Evolutionary conservation across 2,888 invertebrate species (phyloP).

Genomic region (Alentia gelatinosa): DNA sequence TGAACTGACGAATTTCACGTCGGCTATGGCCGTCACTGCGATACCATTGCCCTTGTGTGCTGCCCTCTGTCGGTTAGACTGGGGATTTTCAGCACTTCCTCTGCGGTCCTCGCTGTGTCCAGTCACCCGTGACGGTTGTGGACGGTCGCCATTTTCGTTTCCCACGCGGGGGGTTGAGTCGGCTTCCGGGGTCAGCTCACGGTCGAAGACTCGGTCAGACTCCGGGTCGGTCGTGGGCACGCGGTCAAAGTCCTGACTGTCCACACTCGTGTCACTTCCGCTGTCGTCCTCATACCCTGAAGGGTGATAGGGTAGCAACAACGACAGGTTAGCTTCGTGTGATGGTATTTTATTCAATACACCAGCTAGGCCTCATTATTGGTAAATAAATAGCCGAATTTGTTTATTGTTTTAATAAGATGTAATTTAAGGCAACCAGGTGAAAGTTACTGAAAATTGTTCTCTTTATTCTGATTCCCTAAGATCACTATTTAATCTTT

Average conservation of each 20-base stretch:
- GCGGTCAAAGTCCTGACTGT: slow-evolving; percentile 53
- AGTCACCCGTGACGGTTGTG: background rate
- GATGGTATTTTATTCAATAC: background rate
- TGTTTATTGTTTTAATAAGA: background rate
- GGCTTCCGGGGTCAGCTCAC: slow-evolving; percentile 40
- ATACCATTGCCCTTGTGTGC: background rate
- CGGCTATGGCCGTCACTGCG: background rate
- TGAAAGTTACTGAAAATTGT: background rate
- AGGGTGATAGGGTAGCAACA: no score
- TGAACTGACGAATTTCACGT: background rate
- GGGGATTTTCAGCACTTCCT: background rate
- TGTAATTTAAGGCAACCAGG: background rate
- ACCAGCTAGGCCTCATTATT: no score
- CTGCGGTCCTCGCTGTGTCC: no score
- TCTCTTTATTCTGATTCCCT: no score
- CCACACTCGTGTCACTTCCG: slow-evolving; percentile 54
- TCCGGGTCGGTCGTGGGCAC: background rate
- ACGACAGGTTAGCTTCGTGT: no score
- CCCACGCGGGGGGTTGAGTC: background rate
- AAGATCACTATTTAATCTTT: no score
- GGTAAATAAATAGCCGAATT: no score
- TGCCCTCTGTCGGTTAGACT: background rate
- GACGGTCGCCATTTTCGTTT: no score
- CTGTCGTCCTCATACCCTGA: slow-evolving; percentile 40
- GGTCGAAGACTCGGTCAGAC: background rate